These are phyloP conservation scores for Lindbergichthys nudifrons DNA, from an alignment of 2,797 vertebrate species.

Conservation along the genomic window DNA sequence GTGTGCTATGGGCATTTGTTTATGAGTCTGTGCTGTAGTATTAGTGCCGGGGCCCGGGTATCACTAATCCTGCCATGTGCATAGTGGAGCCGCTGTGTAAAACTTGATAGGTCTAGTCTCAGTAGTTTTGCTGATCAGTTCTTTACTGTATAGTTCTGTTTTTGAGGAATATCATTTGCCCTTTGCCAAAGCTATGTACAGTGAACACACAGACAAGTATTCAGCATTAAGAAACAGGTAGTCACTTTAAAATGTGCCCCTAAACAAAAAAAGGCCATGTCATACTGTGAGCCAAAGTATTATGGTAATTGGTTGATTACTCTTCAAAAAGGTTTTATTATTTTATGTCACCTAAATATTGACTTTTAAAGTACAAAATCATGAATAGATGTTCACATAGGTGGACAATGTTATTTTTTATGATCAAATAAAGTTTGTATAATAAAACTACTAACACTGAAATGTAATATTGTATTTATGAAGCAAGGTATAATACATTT, in stretches of 20 bases:
- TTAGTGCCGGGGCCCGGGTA: conserved; percentile 5
- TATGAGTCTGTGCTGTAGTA: conserved; percentile 29
- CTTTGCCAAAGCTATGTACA: not conserved
- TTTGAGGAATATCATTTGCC: not conserved
- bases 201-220: not conserved
- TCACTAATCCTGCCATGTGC: conserved; percentile 44
- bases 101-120: conserved; percentile 10
- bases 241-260: not conserved
- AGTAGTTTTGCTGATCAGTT: conserved; percentile 9
- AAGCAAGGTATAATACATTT: not conserved
- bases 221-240: not conserved
- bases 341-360: not conserved
- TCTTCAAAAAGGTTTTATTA: not conserved
- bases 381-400: not conserved
- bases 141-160: not conserved
- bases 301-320: not conserved
- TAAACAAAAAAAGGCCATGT: not conserved
- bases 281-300: not conserved
- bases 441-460: not conserved
- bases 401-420: not conserved
- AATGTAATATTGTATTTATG: not conserved
- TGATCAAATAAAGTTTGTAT: not conserved
- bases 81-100: conserved; percentile 19
- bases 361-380: not conserved
- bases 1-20: conserved; percentile 57